Base-by-base conservation (phyloP, 2,113 vertebrate species). In the Tauraco erythrolophus region DNA sequence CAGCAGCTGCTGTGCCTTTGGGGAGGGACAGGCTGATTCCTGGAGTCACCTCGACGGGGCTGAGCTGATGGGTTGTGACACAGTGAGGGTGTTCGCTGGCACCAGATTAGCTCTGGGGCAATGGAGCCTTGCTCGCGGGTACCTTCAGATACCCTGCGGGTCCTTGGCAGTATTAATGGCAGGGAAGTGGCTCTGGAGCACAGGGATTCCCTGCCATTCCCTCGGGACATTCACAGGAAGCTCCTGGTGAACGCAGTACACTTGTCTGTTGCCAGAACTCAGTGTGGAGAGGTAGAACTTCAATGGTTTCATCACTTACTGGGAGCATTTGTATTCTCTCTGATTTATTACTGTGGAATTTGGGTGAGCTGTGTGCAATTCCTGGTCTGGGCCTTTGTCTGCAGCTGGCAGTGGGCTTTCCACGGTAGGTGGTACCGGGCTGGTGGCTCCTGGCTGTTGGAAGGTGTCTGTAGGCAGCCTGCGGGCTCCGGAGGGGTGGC, bases 401-500 rank as follows among this genome's bases (percentile, higher is more conserved):
- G 41, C 51, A 23, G 57, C 21, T 25, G 14, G 51, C 31, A 50
- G 33, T 12, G 14, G 71, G 35, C 27, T 25, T 43, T 19, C 51
- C 0, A 2, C 30, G 57, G 45, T 8, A 5, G 31, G 9, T 24
- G 53, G 33, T 2, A 9, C 1, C 0, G 31, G 51, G 6, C 39
- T 13, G 68, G 66, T 16, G 60, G 23, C 53, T 80, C 35, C 66
- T 15, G 37, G 65, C 57, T 25, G 1, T 11, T 4, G 39, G 62
- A 10, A 54, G 5, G 4, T 2, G 39, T 17, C 48, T 48, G 71
- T 46, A 8, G 74, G 62, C 37, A 51, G 31, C 57, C n/a, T 5
- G 56, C 57, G 31, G 56, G 56, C 33, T 18, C 16, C 3, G 28
- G 28, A 16, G 6, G 37, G 25, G 21, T 70, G 45, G 27, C 10